Evolutionary conservation across 2,888 invertebrate genomes (phyloP).

Genomic region (Nemoura dubitans): DNA sequence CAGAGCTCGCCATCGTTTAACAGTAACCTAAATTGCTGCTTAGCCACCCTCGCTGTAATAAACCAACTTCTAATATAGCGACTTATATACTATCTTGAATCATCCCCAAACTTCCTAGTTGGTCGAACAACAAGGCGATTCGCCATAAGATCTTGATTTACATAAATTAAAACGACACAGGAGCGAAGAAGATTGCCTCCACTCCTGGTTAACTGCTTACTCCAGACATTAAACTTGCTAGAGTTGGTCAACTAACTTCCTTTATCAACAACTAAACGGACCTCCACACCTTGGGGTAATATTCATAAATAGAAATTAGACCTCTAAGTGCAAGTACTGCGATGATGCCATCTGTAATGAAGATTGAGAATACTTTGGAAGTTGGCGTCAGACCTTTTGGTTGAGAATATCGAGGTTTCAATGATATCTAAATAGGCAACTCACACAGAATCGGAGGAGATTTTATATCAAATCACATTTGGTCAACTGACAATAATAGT

Average conservation of each 20-base stretch:
- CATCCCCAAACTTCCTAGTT: constrained; percentile 4
- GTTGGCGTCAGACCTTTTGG: too few species aligned
- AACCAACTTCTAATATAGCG: background rate
- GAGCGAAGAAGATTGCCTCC: background rate
- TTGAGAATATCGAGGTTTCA: too few species aligned
- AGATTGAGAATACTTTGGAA: background rate
- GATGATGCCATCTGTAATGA: background rate
- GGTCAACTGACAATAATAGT: too few species aligned
- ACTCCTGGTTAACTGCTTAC: background rate
- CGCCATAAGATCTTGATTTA: constrained; percentile 32
- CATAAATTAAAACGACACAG: constrained; percentile 28
- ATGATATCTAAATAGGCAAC: too few species aligned
- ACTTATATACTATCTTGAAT: constrained; percentile 4
- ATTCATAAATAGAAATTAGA: constrained; percentile 41
- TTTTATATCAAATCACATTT: too few species aligned
- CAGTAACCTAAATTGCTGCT: background rate
- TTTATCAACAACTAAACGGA: constrained; percentile 19
- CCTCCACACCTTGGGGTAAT: constrained; percentile 10
- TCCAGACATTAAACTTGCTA: background rate
- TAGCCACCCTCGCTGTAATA: background rate
- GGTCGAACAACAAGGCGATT: background rate
- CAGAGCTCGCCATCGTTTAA: background rate
- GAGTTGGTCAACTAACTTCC: constrained; percentile 3
- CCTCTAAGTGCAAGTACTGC: constrained; percentile 8
- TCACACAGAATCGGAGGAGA: too few species aligned